Evolutionary conservation across 2,113 vertebrate species (phyloP), one percentile per base, ranked within the genome.

Genomic region (Scomber scombrus): DNA sequence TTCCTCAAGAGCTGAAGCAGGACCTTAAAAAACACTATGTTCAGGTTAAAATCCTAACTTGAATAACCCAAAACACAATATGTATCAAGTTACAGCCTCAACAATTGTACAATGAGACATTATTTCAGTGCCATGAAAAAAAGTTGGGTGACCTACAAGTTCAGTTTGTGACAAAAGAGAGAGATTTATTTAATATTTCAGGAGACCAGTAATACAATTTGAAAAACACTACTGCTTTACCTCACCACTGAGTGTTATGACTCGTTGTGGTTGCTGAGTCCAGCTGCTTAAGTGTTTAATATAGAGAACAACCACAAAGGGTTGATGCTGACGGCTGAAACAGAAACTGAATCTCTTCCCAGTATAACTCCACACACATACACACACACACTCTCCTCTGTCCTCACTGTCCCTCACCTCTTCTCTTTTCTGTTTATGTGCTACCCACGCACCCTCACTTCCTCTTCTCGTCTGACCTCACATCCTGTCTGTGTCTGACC

Each of bases 401-500:
- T 84, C 78, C 83, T 76, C 70, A 47, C 46, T 34, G 87, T 66
- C 83, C 81, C 80, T 71, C 71, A 13, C 52, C 81, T 75, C 66
- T 45, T 72, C 71, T 71, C 55, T 66, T 23, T 26, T 82, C 62
- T 85, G 73, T 89, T 83, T 82, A 62, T 75, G 68, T 52, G 49
- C 75, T 40, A 69, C 88, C 88, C 81, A 88, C 84, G 71, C 88
- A 85, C 47, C 29, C 74, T 75, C 46, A 88, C 89, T 90, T 91
- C 88, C 88, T 91, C 86, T 88, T 84, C 81, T 62, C 58, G 40
- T 81, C 78, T 89, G 88, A 91, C 92, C 85, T 94, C 90, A 91
- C 87, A 88, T 90, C 91, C 91, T 89, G 88, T 89, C 87, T 88
- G 75, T 31, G 68, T 89, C 89, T 81, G 85, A 73, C 77, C 21